Percentiles rank a stretch among this genome's conserved stretches.
These are phyloP conservation scores for Borostomias antarcticus DNA, from an alignment of 2,797 vertebrate genomes.

Conservation along the genomic window DNA sequence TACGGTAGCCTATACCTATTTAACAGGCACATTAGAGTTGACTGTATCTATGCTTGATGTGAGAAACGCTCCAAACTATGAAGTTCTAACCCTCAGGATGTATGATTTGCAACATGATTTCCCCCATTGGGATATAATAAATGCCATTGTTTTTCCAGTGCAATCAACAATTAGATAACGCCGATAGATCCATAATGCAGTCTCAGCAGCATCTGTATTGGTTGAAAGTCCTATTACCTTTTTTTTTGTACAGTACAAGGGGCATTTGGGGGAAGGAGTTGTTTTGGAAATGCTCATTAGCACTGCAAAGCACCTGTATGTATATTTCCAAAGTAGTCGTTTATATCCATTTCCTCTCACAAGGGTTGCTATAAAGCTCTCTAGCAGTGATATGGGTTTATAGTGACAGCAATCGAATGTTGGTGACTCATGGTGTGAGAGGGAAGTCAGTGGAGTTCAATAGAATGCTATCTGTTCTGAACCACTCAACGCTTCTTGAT, in stretches of 20 bases:
- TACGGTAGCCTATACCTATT: no score
- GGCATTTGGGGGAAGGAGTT: no score
- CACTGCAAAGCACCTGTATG: background rate
- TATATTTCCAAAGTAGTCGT: no score
- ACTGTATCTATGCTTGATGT: background rate
- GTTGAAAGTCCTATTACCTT: no score
- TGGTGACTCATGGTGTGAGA: no score
- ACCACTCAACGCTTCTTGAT: background rate
- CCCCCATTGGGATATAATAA: background rate
- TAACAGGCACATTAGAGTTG: background rate
- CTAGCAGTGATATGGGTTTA: no score
- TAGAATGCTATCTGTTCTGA: conserved; percentile 1
- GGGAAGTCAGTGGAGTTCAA: no score
- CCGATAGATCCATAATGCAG: background rate
- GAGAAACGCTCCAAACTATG: background rate
- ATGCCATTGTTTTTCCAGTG: background rate
- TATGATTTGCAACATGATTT: conserved; percentile 9
- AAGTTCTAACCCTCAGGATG: conserved; percentile 29
- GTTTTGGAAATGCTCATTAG: background rate
- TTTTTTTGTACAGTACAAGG: no score
- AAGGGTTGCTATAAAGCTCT: no score
- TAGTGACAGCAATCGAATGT: no score
- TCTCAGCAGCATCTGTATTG: no score
- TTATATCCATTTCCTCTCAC: no score
- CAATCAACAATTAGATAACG: background rate